Percentiles rank a stretch among this genome's conserved stretches.
Conservation (phyloP, 2,888 invertebrate species). For the Stratiomys singularior region DNA sequence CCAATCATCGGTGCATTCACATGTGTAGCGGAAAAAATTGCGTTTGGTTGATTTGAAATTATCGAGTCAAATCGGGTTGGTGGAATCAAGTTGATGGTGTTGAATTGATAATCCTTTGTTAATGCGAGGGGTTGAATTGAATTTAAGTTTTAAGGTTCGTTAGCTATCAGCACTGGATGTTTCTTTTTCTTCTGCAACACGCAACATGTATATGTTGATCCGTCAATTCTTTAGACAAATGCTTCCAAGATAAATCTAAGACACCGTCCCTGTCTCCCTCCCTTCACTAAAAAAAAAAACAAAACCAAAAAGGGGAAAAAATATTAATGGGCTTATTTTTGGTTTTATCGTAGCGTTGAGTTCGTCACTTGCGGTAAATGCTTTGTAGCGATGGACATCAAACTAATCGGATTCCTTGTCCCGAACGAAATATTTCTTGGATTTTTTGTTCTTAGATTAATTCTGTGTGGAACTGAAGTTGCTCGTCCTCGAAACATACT, state of each 20-base stretch:
- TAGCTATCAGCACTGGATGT: not conserved
- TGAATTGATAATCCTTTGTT: not conserved
- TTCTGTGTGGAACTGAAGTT: not conserved
- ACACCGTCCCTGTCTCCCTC: too few relatives aligned
- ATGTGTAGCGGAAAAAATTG: conserved; percentile 4
- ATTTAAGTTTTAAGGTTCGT: too few relatives aligned
- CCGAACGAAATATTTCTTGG: not conserved
- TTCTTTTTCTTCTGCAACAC: not conserved
- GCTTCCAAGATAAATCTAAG: not conserved
- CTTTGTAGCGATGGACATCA: conserved; percentile 16
- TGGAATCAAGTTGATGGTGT: too few relatives aligned
- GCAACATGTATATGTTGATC: not conserved
- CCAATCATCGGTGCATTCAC: not conserved
- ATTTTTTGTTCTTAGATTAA: not conserved
- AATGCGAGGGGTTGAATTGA: not conserved
- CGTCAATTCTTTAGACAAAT: not conserved
- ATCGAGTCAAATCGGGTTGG: not conserved
- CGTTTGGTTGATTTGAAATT: conserved; percentile 10
- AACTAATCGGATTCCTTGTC: conserved; percentile 32
- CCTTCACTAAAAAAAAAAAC: too few relatives aligned
- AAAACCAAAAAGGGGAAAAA: not conserved
- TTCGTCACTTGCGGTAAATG: conserved; percentile 27
- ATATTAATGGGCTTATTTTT: conserved; percentile 35
- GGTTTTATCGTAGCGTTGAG: conserved; percentile 28
- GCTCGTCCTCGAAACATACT: not conserved